phyloP scores from a whole-genome alignment of 2,797 vertebrate species.

The Anolis apletophallus region DNA sequence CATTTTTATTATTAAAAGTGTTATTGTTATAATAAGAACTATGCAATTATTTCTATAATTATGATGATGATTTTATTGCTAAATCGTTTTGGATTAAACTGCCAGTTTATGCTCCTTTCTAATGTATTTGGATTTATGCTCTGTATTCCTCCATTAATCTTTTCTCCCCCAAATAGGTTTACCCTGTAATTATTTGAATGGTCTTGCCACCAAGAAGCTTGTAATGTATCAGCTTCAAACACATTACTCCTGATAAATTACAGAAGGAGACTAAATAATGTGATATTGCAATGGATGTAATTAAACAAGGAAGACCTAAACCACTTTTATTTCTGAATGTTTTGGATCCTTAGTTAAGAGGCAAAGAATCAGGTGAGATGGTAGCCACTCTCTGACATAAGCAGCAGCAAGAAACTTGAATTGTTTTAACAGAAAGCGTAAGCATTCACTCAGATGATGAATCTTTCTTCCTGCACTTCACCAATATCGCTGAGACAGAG shows the following conservation, averaged over 20 bases:
- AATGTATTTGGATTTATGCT: not conserved
- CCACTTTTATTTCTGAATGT: not conserved
- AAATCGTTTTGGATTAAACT: not conserved
- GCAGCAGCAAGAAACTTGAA: not conserved
- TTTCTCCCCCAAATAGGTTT: not conserved
- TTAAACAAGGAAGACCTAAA: not conserved
- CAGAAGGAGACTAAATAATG: not conserved
- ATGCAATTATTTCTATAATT: not conserved
- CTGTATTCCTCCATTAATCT: not conserved
- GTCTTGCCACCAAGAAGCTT: not conserved
- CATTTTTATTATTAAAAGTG: not conserved
- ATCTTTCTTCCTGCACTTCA: not conserved
- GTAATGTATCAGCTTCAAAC: not conserved
- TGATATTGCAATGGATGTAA: not conserved
- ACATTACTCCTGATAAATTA: not conserved
- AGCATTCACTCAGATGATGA: not conserved
- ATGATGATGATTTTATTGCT: not conserved
- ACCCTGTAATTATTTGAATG: not conserved
- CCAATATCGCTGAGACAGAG: not conserved
- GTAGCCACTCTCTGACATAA: not conserved
- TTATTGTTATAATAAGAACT: not conserved
- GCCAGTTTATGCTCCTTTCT: not conserved
- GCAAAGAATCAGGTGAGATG: not conserved
- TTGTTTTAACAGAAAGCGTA: not conserved
- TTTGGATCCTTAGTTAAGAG: not conserved